phyloP scores from a whole-genome alignment of 2,113 vertebrate species.

The Passerina amoena region DNA sequence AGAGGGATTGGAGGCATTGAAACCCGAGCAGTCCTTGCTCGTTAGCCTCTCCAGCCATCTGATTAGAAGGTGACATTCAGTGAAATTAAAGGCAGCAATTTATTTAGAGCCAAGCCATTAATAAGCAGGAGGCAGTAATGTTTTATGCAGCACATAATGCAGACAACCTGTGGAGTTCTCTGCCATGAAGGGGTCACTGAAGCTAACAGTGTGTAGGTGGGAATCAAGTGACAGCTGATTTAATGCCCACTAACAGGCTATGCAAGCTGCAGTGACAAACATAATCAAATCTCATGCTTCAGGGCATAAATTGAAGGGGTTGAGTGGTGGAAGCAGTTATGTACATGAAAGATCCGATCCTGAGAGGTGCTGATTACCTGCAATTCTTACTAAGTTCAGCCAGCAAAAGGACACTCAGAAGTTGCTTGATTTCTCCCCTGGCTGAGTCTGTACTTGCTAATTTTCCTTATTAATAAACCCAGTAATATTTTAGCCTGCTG shows the following conservation, averaged over 20 bases:
- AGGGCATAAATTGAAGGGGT: conserved; percentile 45
- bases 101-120: conserved; percentile 26
- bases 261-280: conserved; percentile 26
- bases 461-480: conserved; percentile 39
- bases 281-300: conserved; percentile 62
- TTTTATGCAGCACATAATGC: conserved; percentile 20
- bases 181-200: neutral
- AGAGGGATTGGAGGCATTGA: neutral
- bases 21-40: neutral
- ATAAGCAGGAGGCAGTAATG: neutral
- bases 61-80: conserved; percentile 51
- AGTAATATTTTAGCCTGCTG: conserved; percentile 37
- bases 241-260: conserved; percentile 26
- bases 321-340: neutral
- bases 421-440: neutral
- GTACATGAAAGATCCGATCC: conserved; percentile 1
- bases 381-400: neutral
- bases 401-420: neutral
- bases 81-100: conserved; percentile 13
- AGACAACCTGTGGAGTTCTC: conserved; percentile 12
- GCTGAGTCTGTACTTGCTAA: neutral
- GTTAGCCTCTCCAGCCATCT: neutral
- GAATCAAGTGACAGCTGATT: conserved; percentile 26
- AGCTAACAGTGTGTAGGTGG: neutral
- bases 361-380: conserved; percentile 30